These are phyloP conservation scores for Morpho helenor DNA, from an alignment of 2,888 invertebrate species.

Conservation along the genomic window DNA sequence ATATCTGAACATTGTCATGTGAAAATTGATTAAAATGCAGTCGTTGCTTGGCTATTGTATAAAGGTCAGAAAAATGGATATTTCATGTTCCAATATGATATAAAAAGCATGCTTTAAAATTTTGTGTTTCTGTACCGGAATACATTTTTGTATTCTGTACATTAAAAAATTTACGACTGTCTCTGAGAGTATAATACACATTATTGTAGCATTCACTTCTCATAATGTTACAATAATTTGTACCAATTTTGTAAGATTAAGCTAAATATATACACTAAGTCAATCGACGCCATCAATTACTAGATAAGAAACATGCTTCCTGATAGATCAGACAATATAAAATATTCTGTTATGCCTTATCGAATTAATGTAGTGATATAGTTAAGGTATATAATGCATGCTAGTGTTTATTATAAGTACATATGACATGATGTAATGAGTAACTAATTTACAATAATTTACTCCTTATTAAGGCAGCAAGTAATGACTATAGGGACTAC, in stretches of 20 bases:
- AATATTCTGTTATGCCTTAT: slow-evolving; percentile 73
- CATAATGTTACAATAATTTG: slow-evolving; percentile 6
- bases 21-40: no score
- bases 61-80: no score
- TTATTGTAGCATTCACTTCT: slow-evolving; percentile 6
- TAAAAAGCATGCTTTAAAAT: no score
- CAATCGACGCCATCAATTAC: slow-evolving; percentile 69
- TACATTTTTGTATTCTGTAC: not conserved
- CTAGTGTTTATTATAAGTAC: slow-evolving; percentile 35
- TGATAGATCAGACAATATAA: slow-evolving; percentile 76
- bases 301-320: slow-evolving; percentile 75
- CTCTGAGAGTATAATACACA: not conserved
- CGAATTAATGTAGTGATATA: slow-evolving; percentile 68
- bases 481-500: not conserved
- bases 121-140: no score
- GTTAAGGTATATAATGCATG: slow-evolving; percentile 63
- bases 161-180: not conserved
- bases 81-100: no score
- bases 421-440: slow-evolving; percentile 6
- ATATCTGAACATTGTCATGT: no score
- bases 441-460: not conserved
- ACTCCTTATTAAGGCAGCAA: no score
- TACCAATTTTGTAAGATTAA: slow-evolving; percentile 6
- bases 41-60: no score
- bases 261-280: slow-evolving; percentile 33